Conservation (phyloP, 2,797 vertebrate genomes). For the Garrulus glandarius region DNA sequence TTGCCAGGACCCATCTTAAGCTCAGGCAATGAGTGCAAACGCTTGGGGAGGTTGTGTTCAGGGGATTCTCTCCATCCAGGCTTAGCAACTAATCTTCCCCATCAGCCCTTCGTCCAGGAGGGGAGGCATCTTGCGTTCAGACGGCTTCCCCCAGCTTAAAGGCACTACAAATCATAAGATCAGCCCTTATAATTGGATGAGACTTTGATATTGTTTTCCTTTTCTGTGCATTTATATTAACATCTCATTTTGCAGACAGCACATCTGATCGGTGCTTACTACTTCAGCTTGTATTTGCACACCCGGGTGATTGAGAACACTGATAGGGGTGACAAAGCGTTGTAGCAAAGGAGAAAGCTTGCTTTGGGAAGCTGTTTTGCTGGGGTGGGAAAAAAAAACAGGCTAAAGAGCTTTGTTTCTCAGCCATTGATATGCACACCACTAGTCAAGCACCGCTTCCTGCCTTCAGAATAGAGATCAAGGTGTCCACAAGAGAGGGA, state of each 20-base stretch:
- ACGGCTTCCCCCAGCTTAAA: neutral
- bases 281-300: neutral
- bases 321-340: neutral
- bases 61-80: constrained; percentile 25
- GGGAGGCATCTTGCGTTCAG: neutral
- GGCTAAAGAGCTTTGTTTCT: neutral
- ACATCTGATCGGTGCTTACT: neutral
- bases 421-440: neutral
- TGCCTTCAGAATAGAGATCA: neutral
- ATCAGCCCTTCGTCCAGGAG: neutral
- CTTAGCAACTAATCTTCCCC: constrained; percentile 22
- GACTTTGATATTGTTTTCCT: neutral
- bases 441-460: neutral
- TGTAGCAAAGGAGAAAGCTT: neutral
- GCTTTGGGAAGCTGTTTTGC: neutral
- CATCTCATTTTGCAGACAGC: neutral
- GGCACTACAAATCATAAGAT: neutral
- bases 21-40: constrained; percentile 14
- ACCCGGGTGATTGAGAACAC: accelerated
- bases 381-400: neutral
- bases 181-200: constrained; percentile 2
- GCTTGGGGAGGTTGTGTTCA: neutral
- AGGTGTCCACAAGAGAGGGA: neutral
- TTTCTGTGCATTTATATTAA: neutral
- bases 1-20: constrained; percentile 65